Base-by-base conservation (phyloP, 2,888 invertebrate genomes). In the Microdon myrmicae region DNA sequence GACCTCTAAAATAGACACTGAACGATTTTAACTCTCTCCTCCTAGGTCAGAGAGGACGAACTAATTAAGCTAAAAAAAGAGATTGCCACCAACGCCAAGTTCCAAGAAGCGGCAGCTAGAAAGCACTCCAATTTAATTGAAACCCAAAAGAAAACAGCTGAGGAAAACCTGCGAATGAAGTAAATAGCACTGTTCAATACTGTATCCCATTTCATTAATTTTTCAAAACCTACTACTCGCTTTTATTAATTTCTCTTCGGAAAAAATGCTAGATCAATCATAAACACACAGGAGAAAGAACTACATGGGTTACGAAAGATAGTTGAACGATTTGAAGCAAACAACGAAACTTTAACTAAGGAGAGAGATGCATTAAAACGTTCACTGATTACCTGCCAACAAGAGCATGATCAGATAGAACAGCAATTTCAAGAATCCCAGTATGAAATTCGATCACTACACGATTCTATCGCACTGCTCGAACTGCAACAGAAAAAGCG, bases 31-130 rank as follows among this genome's bases (percentile, higher is more conserved):
- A 6, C 9, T 7, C 22, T 26, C 4, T 8, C 1, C 6, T n/a
- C n/a, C 6, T 9, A 76, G 73, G 41, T 71, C 7, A 75, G 79
- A 14, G 81, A 80, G 44, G 79, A 79, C 47, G 80, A 80, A 67
- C 70, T 75, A 3, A 71, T 75, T 3, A 79, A 78, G 67, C 66
- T 74, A 28, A 74, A 72, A 8, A 73, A 75, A 41, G 80, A 80
- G 4, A 75, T 75, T 29, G 68, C 71, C 0, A 76, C 75, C 34
- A 41, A 78, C 28, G 70, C 73, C 41, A 81, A 79, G 60, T 69
- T 73, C 0, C 74, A 76, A 32, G 80, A 81, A 34, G 73, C 67
- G 1, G 69, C 75, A 2, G 73, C 76, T 0, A 72, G 78, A 8
- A 79, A 78, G 45, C 74, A 78, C 26, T 72, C 74, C 1, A 66